phyloP scores from a whole-genome alignment of 2,113 vertebrate species.

The Cisticola juncidis region DNA sequence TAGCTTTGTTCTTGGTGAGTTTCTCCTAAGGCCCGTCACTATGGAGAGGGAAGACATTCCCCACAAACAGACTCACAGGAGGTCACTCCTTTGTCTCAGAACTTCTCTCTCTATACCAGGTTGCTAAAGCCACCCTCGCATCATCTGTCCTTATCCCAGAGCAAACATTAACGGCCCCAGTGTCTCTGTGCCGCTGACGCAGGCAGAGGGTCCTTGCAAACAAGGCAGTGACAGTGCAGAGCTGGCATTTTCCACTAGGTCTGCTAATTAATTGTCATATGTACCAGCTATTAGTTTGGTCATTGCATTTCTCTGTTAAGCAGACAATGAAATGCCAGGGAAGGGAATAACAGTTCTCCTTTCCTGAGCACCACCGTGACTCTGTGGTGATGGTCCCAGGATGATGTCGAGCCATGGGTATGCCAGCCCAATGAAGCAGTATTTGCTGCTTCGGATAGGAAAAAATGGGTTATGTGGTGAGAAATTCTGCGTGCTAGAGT shows the following conservation, averaged over 20 bases:
- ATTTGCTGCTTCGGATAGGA: neutral
- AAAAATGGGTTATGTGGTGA: neutral
- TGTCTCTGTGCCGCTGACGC: neutral
- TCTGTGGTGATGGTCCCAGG: rapidly evolving
- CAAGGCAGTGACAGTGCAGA: slow-evolving; percentile 34
- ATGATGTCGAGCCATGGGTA: rapidly evolving
- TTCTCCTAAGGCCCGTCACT: neutral
- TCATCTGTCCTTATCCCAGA: neutral
- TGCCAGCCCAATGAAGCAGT: neutral
- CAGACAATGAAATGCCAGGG: neutral
- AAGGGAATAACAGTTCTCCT: neutral
- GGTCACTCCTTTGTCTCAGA: neutral
- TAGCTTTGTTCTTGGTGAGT: neutral
- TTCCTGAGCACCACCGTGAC: neutral
- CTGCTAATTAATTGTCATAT: slow-evolving; percentile 40
- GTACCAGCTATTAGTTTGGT: slow-evolving; percentile 1
- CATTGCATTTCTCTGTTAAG: neutral
- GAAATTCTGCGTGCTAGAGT: neutral
- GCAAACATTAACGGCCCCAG: neutral
- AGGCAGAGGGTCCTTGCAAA: slow-evolving; percentile 29
- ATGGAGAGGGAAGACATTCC: neutral
- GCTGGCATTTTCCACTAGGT: slow-evolving; percentile 28
- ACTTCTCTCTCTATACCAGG: neutral
- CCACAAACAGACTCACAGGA: neutral
- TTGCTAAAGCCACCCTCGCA: neutral